A percentile compares a stretch with the other conserved stretches of the same genome.
phyloP scores from a whole-genome alignment of 2,888 invertebrate species.

The Megalurothrips usitatus region DNA sequence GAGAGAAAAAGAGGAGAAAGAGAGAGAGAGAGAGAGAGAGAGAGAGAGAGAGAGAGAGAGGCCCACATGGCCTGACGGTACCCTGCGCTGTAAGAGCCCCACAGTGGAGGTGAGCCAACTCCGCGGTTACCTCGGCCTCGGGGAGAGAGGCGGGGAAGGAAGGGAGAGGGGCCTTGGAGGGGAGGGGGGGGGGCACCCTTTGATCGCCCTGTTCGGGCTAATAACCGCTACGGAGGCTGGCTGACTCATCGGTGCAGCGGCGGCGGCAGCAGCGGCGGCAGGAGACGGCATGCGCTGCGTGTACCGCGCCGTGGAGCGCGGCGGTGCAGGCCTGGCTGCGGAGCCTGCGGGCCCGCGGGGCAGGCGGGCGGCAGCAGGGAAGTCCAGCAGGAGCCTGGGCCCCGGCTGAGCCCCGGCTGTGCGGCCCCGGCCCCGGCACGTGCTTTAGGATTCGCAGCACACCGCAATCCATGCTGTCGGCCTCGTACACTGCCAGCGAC shows the following conservation, averaged over 20 bases:
- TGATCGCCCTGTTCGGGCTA: neutral
- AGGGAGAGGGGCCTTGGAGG: neutral
- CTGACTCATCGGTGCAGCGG: slow-evolving; percentile 14
- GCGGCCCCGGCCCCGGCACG: neutral
- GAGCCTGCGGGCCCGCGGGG: neutral
- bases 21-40: neutral
- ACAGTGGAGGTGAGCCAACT: neutral
- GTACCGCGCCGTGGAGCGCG: neutral
- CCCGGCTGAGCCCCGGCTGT: neutral
- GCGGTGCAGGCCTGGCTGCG: neutral
- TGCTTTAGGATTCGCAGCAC: neutral
- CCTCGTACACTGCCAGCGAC: neutral
- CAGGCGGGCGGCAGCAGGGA: neutral
- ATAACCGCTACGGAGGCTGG: slow-evolving; percentile 16
- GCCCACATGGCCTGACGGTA: neutral
- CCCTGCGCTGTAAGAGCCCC: too few species aligned
- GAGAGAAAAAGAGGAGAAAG: too few species aligned
- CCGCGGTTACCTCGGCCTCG: neutral
- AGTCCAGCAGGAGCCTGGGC: neutral
- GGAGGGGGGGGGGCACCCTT: neutral
- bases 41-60: neutral
- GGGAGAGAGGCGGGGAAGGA: neutral
- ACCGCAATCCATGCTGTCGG: neutral
- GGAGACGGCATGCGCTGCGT: neutral
- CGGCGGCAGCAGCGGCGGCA: neutral